Percentiles rank a stretch among this genome's conserved stretches.
phyloP scores from a whole-genome alignment of 1,140 invertebrate genomes.

The Drosophila subpulchrella region DNA sequence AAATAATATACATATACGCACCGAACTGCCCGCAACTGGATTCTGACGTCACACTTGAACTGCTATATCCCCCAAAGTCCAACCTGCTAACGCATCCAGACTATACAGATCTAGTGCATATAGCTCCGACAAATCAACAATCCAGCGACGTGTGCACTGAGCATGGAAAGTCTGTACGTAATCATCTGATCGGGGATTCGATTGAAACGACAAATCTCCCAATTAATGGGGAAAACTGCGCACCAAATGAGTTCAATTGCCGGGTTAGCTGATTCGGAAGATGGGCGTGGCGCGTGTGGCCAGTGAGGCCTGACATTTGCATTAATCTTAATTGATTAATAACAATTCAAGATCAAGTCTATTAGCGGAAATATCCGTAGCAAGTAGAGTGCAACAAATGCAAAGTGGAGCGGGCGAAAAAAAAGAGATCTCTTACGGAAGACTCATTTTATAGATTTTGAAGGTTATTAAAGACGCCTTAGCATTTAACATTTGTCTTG shows the following conservation, averaged over 20 bases:
- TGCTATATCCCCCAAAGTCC: slow-evolving; percentile 46
- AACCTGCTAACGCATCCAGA: slow-evolving; percentile 19
- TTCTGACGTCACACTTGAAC: slow-evolving; percentile 39
- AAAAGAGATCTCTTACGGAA: neutral
- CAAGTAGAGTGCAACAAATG: slow-evolving; percentile 13
- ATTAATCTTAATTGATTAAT: slow-evolving; percentile 75
- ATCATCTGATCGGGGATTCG: slow-evolving; percentile 66
- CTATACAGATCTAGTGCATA: slow-evolving; percentile 11
- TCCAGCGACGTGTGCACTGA: slow-evolving; percentile 24
- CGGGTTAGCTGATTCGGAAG: slow-evolving; percentile 42
- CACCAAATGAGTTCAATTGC: slow-evolving; percentile 75
- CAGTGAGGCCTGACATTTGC: slow-evolving; percentile 53
- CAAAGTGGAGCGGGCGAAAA: neutral
- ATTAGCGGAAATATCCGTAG: slow-evolving; percentile 40
- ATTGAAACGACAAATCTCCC: slow-evolving; percentile 53
- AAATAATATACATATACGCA: slow-evolving; percentile 12
- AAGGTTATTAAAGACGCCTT: neutral
- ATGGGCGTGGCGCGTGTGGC: slow-evolving; percentile 63
- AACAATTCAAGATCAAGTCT: slow-evolving; percentile 74
- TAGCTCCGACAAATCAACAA: slow-evolving; percentile 7
- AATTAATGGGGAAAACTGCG: slow-evolving; percentile 64
- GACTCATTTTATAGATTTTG: neutral
- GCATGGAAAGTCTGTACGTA: slow-evolving; percentile 56
- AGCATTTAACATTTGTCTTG: neutral
- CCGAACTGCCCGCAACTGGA: slow-evolving; percentile 31